phyloP scores from a whole-genome alignment of 2,797 vertebrate genomes.

The Enteromius treurensis region DNA sequence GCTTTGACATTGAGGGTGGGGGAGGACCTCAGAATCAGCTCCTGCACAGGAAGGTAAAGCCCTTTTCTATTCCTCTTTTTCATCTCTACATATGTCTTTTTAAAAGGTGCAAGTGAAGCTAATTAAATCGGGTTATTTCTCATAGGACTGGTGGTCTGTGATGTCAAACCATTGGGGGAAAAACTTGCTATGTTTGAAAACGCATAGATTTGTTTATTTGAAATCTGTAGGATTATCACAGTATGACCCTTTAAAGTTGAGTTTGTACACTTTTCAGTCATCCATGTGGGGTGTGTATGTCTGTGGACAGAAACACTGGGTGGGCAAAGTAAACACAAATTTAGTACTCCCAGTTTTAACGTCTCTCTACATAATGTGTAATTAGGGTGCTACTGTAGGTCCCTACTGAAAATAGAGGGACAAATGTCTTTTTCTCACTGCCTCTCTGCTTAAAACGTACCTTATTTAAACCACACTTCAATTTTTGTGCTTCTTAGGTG shows the following conservation, averaged over 20 bases:
- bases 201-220: neutral
- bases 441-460: neutral
- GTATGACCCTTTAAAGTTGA: neutral
- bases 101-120: neutral
- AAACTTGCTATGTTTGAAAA: slow-evolving; percentile 4
- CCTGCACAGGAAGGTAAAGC: slow-evolving; percentile 88
- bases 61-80: slow-evolving; percentile 10
- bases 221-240: neutral
- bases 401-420: neutral
- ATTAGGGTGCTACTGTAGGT: slow-evolving; percentile 5
- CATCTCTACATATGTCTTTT: neutral
- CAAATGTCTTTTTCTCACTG: neutral
- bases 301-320: neutral
- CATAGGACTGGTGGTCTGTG: neutral
- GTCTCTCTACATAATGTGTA: slow-evolving; percentile 25
- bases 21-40: slow-evolving; percentile 87
- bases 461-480: neutral
- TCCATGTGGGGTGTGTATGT: too few species aligned
- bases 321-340: slow-evolving; percentile 45
- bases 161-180: neutral
- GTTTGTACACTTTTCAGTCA: neutral
- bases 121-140: neutral
- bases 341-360: slow-evolving; percentile 33
- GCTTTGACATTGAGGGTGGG: slow-evolving; percentile 89
- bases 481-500: slow-evolving; percentile 70